phyloP scores from a whole-genome alignment of 1,140 invertebrate species.

The Platorchestia sp. region DNA sequence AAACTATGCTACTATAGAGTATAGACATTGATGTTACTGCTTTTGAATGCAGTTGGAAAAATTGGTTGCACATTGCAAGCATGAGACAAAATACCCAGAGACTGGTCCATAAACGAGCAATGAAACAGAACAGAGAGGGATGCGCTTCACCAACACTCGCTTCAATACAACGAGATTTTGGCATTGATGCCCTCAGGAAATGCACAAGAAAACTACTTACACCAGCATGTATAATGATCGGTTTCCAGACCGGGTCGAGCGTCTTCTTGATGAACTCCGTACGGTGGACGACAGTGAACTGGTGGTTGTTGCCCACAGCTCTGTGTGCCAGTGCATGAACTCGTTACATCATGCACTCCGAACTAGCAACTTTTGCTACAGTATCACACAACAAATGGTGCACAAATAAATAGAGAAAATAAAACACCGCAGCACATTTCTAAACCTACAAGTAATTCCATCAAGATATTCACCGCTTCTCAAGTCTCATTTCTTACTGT shows the following conservation, averaged over 20 bases:
- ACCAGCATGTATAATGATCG: neutral
- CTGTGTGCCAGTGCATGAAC: neutral
- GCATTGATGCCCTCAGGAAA: neutral
- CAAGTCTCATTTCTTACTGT: too few relatives aligned
- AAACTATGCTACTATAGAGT: too few relatives aligned
- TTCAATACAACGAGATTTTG: neutral
- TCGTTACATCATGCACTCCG: neutral
- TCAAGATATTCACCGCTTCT: too few relatives aligned
- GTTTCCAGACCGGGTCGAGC: slow-evolving; percentile 74
- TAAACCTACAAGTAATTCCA: too few relatives aligned
- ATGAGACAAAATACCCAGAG: too few relatives aligned
- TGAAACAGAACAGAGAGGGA: neutral
- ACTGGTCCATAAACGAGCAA: too few relatives aligned
- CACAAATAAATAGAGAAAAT: too few relatives aligned
- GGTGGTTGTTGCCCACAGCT: slow-evolving; percentile 31
- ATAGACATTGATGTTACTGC: too few relatives aligned
- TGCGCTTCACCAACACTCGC: neutral
- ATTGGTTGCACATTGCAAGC: neutral
- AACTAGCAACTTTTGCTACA: neutral
- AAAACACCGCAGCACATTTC: too few relatives aligned
- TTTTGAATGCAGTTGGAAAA: neutral
- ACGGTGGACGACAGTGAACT: slow-evolving; percentile 72
- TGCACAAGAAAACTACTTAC: neutral
- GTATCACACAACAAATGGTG: neutral
- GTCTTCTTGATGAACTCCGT: slow-evolving; percentile 75